phyloP scores from a whole-genome alignment of 2,888 invertebrate genomes.

The Drosophila macrospina region DNA sequence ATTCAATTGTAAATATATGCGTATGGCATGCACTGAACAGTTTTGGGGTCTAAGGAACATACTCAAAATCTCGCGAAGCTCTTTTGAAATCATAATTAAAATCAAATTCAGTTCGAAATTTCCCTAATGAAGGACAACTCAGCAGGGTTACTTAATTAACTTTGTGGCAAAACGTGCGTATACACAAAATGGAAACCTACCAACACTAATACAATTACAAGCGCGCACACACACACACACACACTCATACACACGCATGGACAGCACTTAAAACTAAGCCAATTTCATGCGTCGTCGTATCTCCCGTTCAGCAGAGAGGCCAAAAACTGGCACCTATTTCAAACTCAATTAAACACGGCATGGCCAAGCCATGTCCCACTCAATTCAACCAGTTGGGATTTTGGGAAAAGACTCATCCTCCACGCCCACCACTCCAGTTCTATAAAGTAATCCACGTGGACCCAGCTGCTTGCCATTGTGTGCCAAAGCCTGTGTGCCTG shows the following conservation, averaged over 20 bases:
- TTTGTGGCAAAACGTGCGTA: constrained; percentile 41
- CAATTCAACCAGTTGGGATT: constrained; percentile 20
- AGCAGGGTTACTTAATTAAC: constrained; percentile 40
- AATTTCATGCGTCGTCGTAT: constrained; percentile 69
- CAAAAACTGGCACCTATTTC: constrained; percentile 74
- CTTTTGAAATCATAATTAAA: constrained; percentile 38
- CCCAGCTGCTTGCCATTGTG: constrained; percentile 51
- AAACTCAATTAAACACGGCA: constrained; percentile 79
- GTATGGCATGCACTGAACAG: neutral
- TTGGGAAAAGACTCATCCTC: neutral
- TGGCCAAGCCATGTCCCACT: constrained; percentile 23
- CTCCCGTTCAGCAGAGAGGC: constrained; percentile 23
- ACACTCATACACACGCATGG: constrained; percentile 13
- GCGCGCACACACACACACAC: constrained; percentile 6
- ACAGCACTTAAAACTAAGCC: constrained; percentile 66
- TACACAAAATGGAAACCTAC: constrained; percentile 21
- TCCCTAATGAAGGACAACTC: neutral
- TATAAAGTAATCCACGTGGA: constrained; percentile 46
- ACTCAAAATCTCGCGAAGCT: constrained; percentile 1
- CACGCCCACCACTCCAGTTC: neutral
- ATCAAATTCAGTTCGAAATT: constrained; percentile 37
- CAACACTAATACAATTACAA: constrained; percentile 15
- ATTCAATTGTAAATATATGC: constrained; percentile 22
- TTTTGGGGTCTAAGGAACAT: neutral
- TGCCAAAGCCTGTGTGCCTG: constrained; percentile 10